These are phyloP conservation scores for Meghimatium bilineatum DNA, from an alignment of 2,888 invertebrate species.

Conservation along the genomic window DNA sequence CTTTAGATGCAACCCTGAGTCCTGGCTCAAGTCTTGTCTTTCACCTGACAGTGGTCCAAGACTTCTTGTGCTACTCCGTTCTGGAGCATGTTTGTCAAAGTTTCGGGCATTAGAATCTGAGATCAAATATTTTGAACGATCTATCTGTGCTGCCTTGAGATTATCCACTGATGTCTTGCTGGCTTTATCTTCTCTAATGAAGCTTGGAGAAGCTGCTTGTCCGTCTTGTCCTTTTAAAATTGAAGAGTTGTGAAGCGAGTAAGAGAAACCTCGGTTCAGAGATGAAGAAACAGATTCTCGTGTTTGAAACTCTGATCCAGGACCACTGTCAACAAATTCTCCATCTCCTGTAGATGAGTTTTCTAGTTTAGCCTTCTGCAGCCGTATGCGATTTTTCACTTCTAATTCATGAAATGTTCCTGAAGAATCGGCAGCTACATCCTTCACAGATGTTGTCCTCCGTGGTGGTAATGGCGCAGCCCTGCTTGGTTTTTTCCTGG, in stretches of 20 bases:
- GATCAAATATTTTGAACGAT: slow-evolving; percentile 71
- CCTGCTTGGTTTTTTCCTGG: slow-evolving; percentile 57
- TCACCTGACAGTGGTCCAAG: slow-evolving; percentile 34
- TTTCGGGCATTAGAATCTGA: slow-evolving; percentile 62
- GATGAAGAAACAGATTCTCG: not conserved
- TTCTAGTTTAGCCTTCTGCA: slow-evolving; percentile 71
- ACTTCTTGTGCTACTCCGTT: slow-evolving; percentile 61
- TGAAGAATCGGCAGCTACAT: slow-evolving; percentile 55
- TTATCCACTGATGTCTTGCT: slow-evolving; percentile 65
- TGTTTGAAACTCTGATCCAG: slow-evolving; percentile 7
- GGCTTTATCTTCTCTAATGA: slow-evolving; percentile 40
- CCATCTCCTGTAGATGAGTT: slow-evolving; percentile 59
- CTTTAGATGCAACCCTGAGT: slow-evolving; percentile 62
- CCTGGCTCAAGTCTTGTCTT: slow-evolving; percentile 28
- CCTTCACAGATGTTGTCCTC: slow-evolving; percentile 88
- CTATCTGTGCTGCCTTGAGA: slow-evolving; percentile 67
- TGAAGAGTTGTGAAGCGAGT: slow-evolving; percentile 25
- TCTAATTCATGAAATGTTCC: slow-evolving; percentile 64
- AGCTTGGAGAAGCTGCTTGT: slow-evolving; percentile 1
- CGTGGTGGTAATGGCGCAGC: slow-evolving; percentile 87
- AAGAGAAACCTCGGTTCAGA: slow-evolving; percentile 17
- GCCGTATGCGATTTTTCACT: slow-evolving; percentile 70
- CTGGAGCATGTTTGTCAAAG: slow-evolving; percentile 56
- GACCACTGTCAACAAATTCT: slow-evolving; percentile 25
- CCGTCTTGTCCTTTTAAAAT: slow-evolving; percentile 29